Evolutionary conservation across 2,797 vertebrate species (phyloP), one percentile per base, ranked within the genome.

Genomic region (Coranthus polyacanthus): DNA sequence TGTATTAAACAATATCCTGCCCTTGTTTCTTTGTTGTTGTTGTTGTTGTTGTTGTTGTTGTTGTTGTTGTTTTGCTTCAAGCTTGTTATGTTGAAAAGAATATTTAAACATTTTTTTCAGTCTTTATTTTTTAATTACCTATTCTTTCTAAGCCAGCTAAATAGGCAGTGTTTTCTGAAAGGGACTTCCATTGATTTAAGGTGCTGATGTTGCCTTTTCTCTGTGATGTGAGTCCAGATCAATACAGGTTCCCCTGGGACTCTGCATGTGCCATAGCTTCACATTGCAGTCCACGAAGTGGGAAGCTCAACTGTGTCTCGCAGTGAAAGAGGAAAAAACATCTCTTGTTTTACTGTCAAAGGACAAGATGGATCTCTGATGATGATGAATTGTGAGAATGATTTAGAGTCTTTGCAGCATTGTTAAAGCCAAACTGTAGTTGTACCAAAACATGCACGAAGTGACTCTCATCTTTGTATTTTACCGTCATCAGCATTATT

Each of bases 221-320:
- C 78, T 81, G 80, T 62, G 85, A 89, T 89, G 82, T 72, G 84
- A 86, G 68, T 73, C 69, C 39, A 20, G 88, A 92, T 93, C 91
- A 80, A 93, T 93, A 87, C n/a, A 36, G 20, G 49, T 68, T 84
- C 82, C 67, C 20, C 52, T 46, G 72, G 81, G 86, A 80, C 18
- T 70, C 72, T 62, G 72, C 77, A 78, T 79, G 79, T 68, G 54
- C 72, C 67, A 69, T 24, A 45, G 55, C 57, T 66, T 81, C 67
- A 83, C 66, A 45, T 71, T 73, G 67, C 84, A 88, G 57, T 65
- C 10, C 20, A 65, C 56, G 13, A 78, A 69, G 67, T 60, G 62
- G 77, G 67, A 63, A n/a, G 36, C 58, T 32, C 3, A 44, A 45
- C n/a, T 36, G 49, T 73, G 32, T 78, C 41, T 21, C 32, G 52